phyloP scores from a whole-genome alignment of 1,140 invertebrate genomes.

The Drosophila ironensis region DNA sequence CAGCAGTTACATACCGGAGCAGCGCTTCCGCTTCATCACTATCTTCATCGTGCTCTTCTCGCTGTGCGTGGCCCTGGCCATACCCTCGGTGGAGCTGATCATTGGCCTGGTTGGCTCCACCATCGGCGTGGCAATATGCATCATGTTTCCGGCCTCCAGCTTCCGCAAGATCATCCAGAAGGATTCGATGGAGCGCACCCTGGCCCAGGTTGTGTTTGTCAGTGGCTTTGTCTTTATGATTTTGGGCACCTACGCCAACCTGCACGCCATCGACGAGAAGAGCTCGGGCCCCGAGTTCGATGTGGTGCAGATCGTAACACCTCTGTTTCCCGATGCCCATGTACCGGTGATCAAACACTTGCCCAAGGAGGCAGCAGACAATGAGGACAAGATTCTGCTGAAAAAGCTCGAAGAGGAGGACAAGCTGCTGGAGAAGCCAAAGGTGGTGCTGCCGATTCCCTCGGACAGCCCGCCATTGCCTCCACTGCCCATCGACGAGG shows the following conservation, averaged over 20 bases:
- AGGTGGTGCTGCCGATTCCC: not conserved
- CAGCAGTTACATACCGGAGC: constrained; percentile 87
- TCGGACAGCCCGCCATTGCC: constrained; percentile 60
- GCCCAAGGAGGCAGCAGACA: constrained; percentile 16
- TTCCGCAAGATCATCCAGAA: constrained; percentile 88
- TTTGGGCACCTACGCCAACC: constrained; percentile 92
- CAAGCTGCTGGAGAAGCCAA: constrained; percentile 26
- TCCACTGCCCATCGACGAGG: constrained; percentile 66
- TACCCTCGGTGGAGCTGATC: constrained; percentile 96
- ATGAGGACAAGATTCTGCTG: constrained; percentile 14
- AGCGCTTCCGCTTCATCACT: constrained; percentile 91
- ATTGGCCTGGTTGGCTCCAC: constrained; percentile 96
- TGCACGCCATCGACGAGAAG: constrained; percentile 88
- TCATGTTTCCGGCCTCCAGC: constrained; percentile 93
- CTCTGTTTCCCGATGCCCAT: constrained; percentile 55
- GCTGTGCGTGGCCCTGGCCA: constrained; percentile 88
- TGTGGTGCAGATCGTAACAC: constrained; percentile 45
- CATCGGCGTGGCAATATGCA: constrained; percentile 96
- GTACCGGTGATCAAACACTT: constrained; percentile 57
- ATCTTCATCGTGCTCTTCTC: constrained; percentile 89
- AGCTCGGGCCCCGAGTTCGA: constrained; percentile 77
- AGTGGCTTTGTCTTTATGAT: constrained; percentile 91
- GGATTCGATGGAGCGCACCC: constrained; percentile 87
- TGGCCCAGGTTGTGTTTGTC: constrained; percentile 89
- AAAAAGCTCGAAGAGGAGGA: constrained; percentile 29